Evolutionary conservation across 2,888 invertebrate species (phyloP), one percentile per base, ranked within the genome.

Genomic region (Cryptus viduatorius): DNA sequence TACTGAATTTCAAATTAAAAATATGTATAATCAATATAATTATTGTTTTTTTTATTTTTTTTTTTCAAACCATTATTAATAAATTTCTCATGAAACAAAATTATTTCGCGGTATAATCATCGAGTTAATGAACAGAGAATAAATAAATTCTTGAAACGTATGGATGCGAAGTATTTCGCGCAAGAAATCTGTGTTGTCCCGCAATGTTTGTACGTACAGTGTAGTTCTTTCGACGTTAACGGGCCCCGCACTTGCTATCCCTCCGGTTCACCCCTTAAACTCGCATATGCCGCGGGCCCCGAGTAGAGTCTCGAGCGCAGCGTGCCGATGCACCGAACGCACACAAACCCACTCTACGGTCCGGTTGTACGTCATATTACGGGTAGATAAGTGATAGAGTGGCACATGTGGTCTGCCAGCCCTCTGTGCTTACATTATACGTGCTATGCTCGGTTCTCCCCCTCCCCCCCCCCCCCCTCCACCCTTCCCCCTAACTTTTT

Each of bases 371-470:
- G 88, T 90, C 89, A 88, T 90, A 91, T 90, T 91, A 91, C 88
- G 90, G 89, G 90, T 90, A 91, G 91, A 90, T 90, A 91, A 92
- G 92, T 92, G 91, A 93, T 92, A 90, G 90, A 90, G 89, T 89
- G 89, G 89, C 93, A 92, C 93, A 93, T 93, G 92, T 93, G 93
- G 92, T 89, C 90, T 91, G 93, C 92, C 92, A 92, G 92, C 92
- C 91, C 92, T 91, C 90, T 90, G 88, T 90, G 92, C 90, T 90
- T 92, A 91, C 91, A 89, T 92, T 92, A 92, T 90, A 88, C 89
- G 87, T 86, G 86, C 86, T 86, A 82, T 88, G 87, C 89, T 90
- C 80, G 71, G 69, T 83, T 82, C 48, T 56, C 84, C 85, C 85
- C 80, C 61, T 56, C 71, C 72, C 86, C 84, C 77, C 68, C 83